phyloP scores from a whole-genome alignment of 2,797 vertebrate genomes.

The Pristis pectinata region DNA sequence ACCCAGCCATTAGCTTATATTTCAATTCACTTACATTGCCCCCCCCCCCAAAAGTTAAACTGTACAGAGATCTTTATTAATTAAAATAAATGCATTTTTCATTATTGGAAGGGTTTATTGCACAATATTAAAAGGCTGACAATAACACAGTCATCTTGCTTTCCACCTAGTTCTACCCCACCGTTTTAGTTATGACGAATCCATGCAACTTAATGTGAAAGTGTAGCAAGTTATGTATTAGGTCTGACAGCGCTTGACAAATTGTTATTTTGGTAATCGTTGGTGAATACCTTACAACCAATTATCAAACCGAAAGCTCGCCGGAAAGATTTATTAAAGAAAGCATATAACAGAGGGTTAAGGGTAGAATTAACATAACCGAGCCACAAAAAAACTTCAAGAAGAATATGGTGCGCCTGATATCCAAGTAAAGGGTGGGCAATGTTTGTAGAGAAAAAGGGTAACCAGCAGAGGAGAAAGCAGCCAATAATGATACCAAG shows the following conservation, averaged over 20 bases:
- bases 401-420: not conserved
- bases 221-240: not conserved
- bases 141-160: too few relatives aligned
- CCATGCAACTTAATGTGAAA: not conserved
- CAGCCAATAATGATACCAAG: slow-evolving; percentile 42
- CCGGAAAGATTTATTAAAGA: slow-evolving; percentile 11
- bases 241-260: not conserved
- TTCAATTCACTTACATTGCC: too few relatives aligned
- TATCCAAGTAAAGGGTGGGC: not conserved
- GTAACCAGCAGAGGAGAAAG: not conserved
- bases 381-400: slow-evolving; percentile 15
- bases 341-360: slow-evolving; percentile 23
- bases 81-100: not conserved
- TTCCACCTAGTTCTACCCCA: not conserved
- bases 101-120: not conserved
- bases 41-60: not conserved
- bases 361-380: slow-evolving; percentile 6
- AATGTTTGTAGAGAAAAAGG: slow-evolving; percentile 14
- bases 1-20: too few relatives aligned
- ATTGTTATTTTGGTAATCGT: slow-evolving; percentile 23
- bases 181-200: not conserved
- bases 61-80: not conserved
- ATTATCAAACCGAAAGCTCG: slow-evolving; percentile 16
- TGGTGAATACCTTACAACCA: not conserved
- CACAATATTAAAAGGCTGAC: not conserved